A percentile compares a stretch with the other conserved stretches of the same genome.
phyloP scores from a whole-genome alignment of 2,113 vertebrate species.

The Semnopithecus entellus region DNA sequence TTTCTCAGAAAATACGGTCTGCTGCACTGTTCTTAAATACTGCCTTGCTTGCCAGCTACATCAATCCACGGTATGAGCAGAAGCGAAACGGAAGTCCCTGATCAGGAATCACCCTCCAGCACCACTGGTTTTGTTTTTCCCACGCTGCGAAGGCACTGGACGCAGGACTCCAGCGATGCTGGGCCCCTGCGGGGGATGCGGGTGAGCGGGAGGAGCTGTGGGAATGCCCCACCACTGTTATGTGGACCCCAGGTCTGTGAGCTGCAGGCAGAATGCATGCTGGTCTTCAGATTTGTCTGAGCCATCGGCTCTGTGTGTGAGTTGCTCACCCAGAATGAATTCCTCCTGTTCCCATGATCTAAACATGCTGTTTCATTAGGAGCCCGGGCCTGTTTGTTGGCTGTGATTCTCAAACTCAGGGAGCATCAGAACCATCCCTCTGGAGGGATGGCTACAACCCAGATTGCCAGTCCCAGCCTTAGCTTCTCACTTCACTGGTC shows the following conservation, averaged over 20 bases:
- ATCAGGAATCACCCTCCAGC: rapidly evolving
- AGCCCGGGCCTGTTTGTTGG: background rate
- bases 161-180: rapidly evolving
- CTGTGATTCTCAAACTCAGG: background rate
- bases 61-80: rapidly evolving
- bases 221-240: rapidly evolving
- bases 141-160: rapidly evolving
- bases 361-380: background rate
- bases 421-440: too few relatives aligned
- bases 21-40: rapidly evolving
- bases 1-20: background rate
- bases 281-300: background rate
- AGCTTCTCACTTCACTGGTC: background rate
- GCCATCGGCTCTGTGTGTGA: background rate
- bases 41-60: background rate
- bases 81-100: background rate
- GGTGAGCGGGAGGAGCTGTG: background rate
- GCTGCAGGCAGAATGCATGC: too few relatives aligned
- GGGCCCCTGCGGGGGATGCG: background rate
- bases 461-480: rapidly evolving
- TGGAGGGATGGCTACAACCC: background rate
- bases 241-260: background rate
- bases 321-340: background rate
- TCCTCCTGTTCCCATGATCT: too few relatives aligned
- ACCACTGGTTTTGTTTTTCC: background rate